These are phyloP conservation scores for Plumapathes pennacea DNA, from an alignment of 92 coral and sea anemone species.

Conservation along the genomic window DNA sequence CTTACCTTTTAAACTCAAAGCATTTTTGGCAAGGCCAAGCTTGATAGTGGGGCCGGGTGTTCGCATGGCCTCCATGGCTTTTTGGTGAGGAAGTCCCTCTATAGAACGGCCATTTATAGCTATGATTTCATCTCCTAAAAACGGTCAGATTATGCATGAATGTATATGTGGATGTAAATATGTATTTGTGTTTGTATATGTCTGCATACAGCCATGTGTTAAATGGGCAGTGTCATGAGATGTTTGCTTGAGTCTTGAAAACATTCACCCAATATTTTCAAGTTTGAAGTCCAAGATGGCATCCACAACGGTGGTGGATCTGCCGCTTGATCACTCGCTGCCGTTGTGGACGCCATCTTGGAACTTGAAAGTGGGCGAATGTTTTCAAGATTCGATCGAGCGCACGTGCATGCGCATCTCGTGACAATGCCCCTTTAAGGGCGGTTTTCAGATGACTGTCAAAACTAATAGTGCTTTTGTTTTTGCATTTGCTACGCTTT, in stretches of 20 bases:
- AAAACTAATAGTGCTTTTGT: too few relatives aligned
- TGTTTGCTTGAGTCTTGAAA: not conserved
- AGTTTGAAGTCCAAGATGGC: too few relatives aligned
- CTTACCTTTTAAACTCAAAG: constrained; percentile 39
- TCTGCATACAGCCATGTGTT: not conserved
- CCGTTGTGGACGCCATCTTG: too few relatives aligned
- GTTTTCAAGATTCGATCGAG: too few relatives aligned
- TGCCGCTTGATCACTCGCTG: too few relatives aligned
- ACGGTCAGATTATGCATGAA: not conserved
- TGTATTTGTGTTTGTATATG: not conserved
- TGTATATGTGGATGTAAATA: not conserved
- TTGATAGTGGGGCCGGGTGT: constrained; percentile 19
- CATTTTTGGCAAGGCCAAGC: constrained; percentile 39
- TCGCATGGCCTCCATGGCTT: constrained; percentile 62
- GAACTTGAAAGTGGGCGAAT: too few relatives aligned
- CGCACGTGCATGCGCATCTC: too few relatives aligned
- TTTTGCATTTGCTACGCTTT: too few relatives aligned
- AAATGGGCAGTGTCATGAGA: not conserved
- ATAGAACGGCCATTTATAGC: constrained; percentile 65
- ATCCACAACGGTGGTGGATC: too few relatives aligned
- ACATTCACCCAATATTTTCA: too few relatives aligned
- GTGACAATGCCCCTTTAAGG: too few relatives aligned
- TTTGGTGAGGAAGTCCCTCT: constrained; percentile 61
- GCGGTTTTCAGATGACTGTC: too few relatives aligned
- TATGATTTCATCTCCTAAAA: constrained; percentile 74